Conservation (phyloP, 53 echinoderm and acorn worm genomes). For the Crossaster papposus region DNA sequence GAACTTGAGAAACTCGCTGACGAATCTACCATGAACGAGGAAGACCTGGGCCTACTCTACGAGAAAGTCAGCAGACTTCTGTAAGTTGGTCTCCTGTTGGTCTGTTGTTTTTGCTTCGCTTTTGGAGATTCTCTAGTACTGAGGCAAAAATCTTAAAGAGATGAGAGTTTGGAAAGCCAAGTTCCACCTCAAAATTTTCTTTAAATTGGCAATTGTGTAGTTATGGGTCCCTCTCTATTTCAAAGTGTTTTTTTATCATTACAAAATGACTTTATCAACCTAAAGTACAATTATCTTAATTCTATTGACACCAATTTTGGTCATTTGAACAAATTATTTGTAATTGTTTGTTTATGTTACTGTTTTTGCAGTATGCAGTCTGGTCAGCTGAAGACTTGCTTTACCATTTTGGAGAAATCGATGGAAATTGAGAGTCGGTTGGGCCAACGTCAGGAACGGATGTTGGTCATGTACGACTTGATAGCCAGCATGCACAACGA, state of each 20-base stretch:
- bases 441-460: constrained; percentile 68
- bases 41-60: constrained; percentile 71
- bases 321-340: no score
- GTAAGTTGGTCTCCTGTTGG: constrained; percentile 68
- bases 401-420: constrained; percentile 62
- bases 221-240: no score
- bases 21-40: constrained; percentile 56
- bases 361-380: constrained; percentile 71
- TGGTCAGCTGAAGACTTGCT: constrained; percentile 66
- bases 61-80: constrained; percentile 77
- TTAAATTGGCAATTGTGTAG: no score
- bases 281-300: no score
- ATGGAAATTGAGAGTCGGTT: constrained; percentile 71
- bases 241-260: no score
- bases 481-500: constrained; percentile 76
- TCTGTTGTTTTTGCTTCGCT: neutral
- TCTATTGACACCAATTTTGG: no score
- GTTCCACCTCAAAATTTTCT: no score
- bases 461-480: constrained; percentile 74
- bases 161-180: no score
- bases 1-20: constrained; percentile 52
- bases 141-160: no score
- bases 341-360: no score
- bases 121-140: no score
- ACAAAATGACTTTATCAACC: no score